Percentiles rank a stretch among this genome's conserved stretches.
These are phyloP conservation scores for Tethea ocularis DNA, from an alignment of 2,888 invertebrate species.

Conservation along the genomic window DNA sequence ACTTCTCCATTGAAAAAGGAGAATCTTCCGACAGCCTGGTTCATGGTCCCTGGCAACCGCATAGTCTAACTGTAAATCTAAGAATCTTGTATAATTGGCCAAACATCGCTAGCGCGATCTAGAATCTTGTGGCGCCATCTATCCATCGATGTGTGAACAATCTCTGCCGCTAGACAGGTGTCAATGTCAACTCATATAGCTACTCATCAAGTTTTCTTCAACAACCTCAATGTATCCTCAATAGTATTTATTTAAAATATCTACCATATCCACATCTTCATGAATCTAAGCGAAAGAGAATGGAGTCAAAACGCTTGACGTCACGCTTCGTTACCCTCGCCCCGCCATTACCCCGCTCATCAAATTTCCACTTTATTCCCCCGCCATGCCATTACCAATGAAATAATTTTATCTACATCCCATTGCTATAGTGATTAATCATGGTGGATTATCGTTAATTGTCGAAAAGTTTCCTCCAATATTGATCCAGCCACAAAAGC, in stretches of 20 bases:
- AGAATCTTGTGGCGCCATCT: no score
- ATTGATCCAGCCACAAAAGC: not conserved
- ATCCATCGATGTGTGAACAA: no score
- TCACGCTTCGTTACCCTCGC: conserved; percentile 57
- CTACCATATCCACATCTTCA: not conserved
- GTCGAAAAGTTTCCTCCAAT: not conserved
- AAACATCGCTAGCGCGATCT: no score
- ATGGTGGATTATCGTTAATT: conserved; percentile 23
- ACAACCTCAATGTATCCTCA: no score
- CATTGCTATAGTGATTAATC: conserved; percentile 31
- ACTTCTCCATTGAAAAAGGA: no score
- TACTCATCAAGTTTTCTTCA: no score
- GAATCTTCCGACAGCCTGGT: no score
- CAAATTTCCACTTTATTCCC: conserved; percentile 62
- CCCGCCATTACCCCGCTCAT: conserved; percentile 52
- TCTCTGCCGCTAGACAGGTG: no score
- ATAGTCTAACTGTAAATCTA: no score
- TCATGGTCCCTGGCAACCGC: no score
- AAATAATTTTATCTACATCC: conserved; percentile 41
- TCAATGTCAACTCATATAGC: no score
- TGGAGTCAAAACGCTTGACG: conserved; percentile 48
- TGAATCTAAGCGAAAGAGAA: not conserved
- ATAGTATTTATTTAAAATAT: not conserved
- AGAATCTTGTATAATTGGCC: no score
- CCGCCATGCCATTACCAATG: conserved; percentile 41